phyloP scores from a whole-genome alignment of 1,140 invertebrate genomes.

The Drosophila dunni region DNA sequence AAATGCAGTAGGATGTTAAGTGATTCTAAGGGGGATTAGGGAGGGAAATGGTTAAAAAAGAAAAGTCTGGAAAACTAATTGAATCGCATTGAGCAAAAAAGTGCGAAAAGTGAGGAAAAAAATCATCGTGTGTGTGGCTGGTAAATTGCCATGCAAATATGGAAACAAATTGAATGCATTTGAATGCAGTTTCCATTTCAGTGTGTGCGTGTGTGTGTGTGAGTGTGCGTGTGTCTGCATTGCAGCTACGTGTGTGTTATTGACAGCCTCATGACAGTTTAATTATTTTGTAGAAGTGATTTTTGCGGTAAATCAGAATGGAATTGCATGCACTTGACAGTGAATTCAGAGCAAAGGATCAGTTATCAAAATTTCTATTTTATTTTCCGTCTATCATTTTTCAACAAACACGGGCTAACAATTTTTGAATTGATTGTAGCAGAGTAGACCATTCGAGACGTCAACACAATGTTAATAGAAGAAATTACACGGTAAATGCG shows the following conservation, averaged over 20 bases:
- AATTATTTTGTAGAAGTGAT: slow-evolving; percentile 71
- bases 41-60: not conserved
- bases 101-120: not conserved
- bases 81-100: slow-evolving; percentile 6
- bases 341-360: not conserved
- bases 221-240: slow-evolving; percentile 7
- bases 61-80: slow-evolving; percentile 1
- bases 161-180: slow-evolving; percentile 54
- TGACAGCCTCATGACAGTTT: slow-evolving; percentile 75
- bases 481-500: not conserved
- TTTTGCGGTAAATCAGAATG: slow-evolving; percentile 46
- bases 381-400: not conserved
- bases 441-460: not conserved
- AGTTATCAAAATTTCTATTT: not conserved
- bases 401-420: not conserved
- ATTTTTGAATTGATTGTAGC: too few species aligned
- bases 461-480: not conserved
- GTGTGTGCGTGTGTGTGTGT: slow-evolving; percentile 11
- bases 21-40: not conserved
- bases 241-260: slow-evolving; percentile 48
- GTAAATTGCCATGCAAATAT: slow-evolving; percentile 67
- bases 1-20: not conserved
- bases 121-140: slow-evolving; percentile 26
- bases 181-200: slow-evolving; percentile 52
- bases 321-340: slow-evolving; percentile 38